Evolutionary conservation across 1,140 invertebrate genomes (phyloP).

Genomic region (Caenorhabditis inopinata): DNA sequence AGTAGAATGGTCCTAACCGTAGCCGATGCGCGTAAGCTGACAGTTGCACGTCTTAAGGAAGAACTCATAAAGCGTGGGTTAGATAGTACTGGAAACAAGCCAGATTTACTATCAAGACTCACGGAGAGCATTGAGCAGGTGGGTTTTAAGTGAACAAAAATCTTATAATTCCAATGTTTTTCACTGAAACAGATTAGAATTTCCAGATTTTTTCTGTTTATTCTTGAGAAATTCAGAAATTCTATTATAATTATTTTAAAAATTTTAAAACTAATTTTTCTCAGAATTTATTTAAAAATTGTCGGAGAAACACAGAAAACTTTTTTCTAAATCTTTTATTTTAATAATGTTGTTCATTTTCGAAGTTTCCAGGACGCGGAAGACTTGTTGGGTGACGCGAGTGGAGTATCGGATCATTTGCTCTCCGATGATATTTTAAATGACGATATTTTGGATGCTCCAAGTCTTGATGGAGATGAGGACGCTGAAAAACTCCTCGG

Average conservation of each 20-base stretch:
- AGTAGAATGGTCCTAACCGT: not conserved
- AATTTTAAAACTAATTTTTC: no score
- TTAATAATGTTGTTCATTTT: not conserved
- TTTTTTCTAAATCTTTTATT: no score
- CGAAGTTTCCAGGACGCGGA: not conserved
- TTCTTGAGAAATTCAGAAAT: no score
- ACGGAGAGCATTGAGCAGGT: constrained; percentile 12
- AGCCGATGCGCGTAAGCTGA: not conserved
- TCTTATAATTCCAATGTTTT: no score
- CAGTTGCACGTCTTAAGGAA: not conserved
- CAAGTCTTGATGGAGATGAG: not conserved
- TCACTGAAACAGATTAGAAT: no score
- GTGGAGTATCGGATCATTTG: not conserved
- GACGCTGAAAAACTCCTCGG: not conserved
- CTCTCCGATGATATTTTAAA: not conserved
- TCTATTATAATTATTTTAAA: not conserved
- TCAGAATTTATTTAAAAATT: no score
- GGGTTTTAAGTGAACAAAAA: not conserved
- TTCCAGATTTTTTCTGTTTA: not conserved
- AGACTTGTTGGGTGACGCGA: not conserved
- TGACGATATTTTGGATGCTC: not conserved
- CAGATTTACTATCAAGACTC: not conserved
- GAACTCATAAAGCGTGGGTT: not conserved
- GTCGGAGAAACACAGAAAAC: no score
- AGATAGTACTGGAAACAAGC: not conserved